A percentile compares a stretch with the other conserved stretches of the same genome.
Evolutionary conservation across 2,888 invertebrate genomes (phyloP).

Genomic region (Campaea margaritaria): DNA sequence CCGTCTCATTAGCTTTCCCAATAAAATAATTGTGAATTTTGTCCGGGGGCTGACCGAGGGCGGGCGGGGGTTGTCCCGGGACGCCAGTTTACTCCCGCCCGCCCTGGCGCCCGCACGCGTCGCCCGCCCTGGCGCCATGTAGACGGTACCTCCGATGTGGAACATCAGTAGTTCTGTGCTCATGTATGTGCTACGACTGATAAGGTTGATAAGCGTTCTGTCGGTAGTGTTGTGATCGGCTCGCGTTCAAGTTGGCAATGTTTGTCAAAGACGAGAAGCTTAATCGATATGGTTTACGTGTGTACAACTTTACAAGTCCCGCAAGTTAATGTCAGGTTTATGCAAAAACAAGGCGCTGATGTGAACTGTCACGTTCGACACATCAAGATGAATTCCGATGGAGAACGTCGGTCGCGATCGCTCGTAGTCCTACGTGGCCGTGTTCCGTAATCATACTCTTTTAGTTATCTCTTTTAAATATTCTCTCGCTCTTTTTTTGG

Average conservation of each 20-base stretch:
- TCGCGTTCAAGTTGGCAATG: neutral
- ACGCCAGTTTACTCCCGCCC: conserved; percentile 77
- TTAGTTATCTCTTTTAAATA: no score
- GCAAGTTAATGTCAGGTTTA: conserved; percentile 20
- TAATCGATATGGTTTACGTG: conserved; percentile 24
- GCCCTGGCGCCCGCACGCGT: conserved; percentile 73
- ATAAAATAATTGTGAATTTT: conserved; percentile 84
- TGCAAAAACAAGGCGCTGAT: conserved; percentile 15
- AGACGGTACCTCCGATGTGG: conserved; percentile 30
- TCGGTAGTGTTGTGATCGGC: neutral
- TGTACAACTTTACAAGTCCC: conserved; percentile 7
- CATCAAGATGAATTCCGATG: neutral
- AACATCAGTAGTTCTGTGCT: conserved; percentile 22
- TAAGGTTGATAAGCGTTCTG: conserved; percentile 16
- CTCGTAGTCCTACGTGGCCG: conserved; percentile 8
- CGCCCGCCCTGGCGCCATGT: conserved; percentile 37
- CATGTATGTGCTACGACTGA: conserved; percentile 21
- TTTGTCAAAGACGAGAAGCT: conserved; percentile 3
- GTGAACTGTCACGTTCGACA: conserved; percentile 1
- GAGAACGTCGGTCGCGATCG: conserved; percentile 1
- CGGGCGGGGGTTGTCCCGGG: conserved; percentile 37
- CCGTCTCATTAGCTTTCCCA: conserved; percentile 83
- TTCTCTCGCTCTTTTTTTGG: no score
- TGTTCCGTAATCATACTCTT: neutral
- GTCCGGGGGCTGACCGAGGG: conserved; percentile 49